Percentiles rank a stretch among this genome's conserved stretches.
Conservation (phyloP, 2,113 vertebrate species). For the Camelus bactrianus region DNA sequence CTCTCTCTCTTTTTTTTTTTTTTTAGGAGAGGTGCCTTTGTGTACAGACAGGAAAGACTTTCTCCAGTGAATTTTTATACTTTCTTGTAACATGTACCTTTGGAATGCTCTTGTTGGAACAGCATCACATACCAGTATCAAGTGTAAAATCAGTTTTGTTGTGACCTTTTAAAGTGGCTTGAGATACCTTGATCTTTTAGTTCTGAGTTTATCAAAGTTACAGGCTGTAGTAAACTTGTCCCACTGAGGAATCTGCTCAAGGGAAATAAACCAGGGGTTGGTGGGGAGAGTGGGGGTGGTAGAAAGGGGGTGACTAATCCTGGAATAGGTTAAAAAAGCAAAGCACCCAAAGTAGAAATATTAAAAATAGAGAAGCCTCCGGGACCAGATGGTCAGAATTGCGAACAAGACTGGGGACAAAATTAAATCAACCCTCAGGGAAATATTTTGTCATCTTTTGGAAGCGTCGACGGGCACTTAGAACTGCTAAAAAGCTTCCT, state of each 20-base stretch:
- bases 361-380: conserved; percentile 83
- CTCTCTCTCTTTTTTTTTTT: not conserved
- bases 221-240: not conserved
- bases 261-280: conserved; percentile 59
- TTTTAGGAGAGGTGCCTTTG: not conserved
- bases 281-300: conserved; percentile 62
- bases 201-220: conserved; percentile 52
- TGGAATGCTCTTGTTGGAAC: not conserved
- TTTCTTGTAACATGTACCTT: not conserved
- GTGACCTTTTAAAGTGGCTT: not conserved
- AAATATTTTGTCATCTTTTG: conserved; percentile 81
- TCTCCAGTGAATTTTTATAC: not conserved
- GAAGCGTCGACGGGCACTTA: conserved; percentile 54
- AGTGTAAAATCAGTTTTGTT: not conserved
- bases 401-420: conserved; percentile 77
- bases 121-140: not conserved
- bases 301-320: conserved; percentile 76
- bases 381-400: conserved; percentile 78
- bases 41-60: not conserved
- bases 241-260: conserved; percentile 48
- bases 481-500: conserved; percentile 68
- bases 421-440: conserved; percentile 79
- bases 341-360: conserved; percentile 79
- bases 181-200: not conserved
- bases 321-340: conserved; percentile 82